Base-by-base conservation (phyloP, 2,113 vertebrate genomes). In the Dermatemys mawii region DNA sequence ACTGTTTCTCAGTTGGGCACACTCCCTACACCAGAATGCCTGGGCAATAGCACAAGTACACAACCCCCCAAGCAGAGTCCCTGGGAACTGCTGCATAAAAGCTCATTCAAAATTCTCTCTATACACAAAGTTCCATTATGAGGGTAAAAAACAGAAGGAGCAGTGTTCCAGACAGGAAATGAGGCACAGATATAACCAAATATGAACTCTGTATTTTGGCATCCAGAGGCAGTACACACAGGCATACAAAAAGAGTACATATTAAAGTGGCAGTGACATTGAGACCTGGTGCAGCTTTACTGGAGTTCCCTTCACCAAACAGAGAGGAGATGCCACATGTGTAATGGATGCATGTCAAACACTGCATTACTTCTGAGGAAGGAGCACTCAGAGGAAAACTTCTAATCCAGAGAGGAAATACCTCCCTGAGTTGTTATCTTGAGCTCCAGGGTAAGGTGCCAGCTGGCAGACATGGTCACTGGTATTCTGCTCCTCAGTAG, bases 181-280 rank as follows among this genome's bases (percentile, higher is more conserved):
- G 57, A 10, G 3, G 2, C 54, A 87, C 48, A 67, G 53, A 63
- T 84, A 17, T 92, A 89, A 92, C 84, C 63, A 97, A 97, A 97
- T 27, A 83, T 93, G 41, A 86, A 55, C n/a, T 92, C 14, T 98
- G 98, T 98, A 98, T 98, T 97, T 97, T 97, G 95, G 95, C 94
- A 97, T 82, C 83, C 81, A 81, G 81, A 92, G 93, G 96, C 93
- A 95, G 97, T 97, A 96, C 94, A 97, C 92, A 92, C 60, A 93
- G 82, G 83, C 91, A 94, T 95, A 96, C 81, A 81, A 97, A 97
- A 97, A 95, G 95, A 79, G 63, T 79, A 87, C 27, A 90, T 90
- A 94, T 0, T 4, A 95, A 96, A 96, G 48, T 97, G 97, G 97
- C 97, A 98, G 97, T 97, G 97, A 93, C 67, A 82, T 96, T 48